phyloP scores from a whole-genome alignment of 1,140 invertebrate genomes.

The Drosophila serrata region DNA sequence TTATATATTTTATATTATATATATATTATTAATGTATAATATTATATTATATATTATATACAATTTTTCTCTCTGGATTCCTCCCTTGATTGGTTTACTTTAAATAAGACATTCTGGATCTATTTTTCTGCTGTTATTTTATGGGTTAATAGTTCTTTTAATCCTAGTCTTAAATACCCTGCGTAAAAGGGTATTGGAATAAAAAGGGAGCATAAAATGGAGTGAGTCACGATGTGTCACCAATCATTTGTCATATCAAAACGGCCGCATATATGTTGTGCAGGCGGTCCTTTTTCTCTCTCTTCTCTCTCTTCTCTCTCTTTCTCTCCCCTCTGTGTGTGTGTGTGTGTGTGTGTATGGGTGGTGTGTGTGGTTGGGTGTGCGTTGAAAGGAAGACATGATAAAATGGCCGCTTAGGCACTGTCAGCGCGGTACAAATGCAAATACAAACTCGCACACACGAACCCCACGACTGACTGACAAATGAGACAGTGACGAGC shows the following conservation, averaged over 20 bases:
- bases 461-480: conserved; percentile 35
- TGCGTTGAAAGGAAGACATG: conserved; percentile 71
- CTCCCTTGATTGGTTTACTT: neutral
- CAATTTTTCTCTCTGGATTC: no score
- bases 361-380: neutral
- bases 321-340: no score
- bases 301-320: neutral
- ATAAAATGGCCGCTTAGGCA: conserved; percentile 79
- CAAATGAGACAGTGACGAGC: conserved; percentile 73
- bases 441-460: conserved; percentile 39
- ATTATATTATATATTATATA: no score
- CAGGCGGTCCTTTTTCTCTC: neutral
- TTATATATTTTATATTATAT: no score
- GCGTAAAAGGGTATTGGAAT: neutral
- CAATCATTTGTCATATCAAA: conserved; percentile 68
- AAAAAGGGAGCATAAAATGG: neutral
- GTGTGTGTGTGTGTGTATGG: neutral
- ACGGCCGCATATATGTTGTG: conserved; percentile 15
- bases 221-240: conserved; percentile 43
- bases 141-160: no score
- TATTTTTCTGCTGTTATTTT: neutral
- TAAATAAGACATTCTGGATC: neutral
- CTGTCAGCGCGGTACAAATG: conserved; percentile 60
- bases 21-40: no score
- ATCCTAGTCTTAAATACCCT: neutral